Base-by-base conservation (phyloP, 1,140 invertebrate genomes). In the Himalopsyche phryganea region DNA sequence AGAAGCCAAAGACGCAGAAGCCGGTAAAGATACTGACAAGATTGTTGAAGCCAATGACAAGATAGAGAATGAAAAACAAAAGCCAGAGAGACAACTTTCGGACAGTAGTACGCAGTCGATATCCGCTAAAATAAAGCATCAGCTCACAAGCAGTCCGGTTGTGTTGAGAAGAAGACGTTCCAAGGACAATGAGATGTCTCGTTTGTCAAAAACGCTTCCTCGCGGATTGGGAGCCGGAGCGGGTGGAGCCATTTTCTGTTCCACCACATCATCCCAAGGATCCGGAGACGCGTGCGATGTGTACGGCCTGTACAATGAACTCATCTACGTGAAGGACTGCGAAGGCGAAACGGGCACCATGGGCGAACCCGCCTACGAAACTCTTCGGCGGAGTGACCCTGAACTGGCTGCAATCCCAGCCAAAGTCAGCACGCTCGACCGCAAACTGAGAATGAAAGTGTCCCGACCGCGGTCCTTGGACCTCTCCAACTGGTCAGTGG, bases 261-360 rank as follows among this genome's bases (percentile, higher is more conserved):
- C 81, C 0, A 81, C 80, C 10, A 81, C 80, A 11, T 81, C 79
- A 33, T 82, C 80, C 3, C 81, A 82, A 64, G 80, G 83, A 57
- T 79, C 81, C 15, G 81, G 84, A 1, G 82, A 85, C 58, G 67
- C 84, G 48, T 91, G 88, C 67, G 90, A 93, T 69, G 90, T 96
- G 0, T 94, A 94, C 69, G 92, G 91, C 0, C 75, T 95, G 0
- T 95, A 94, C 67, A 90, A 89, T 0, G 91, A 94, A 66, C 75
- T 96, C 17, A 92, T 95, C 81, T 91, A 92, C 70, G 85, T 93
- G 1, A 90, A 89, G 68, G 89, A 93, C 69, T 91, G 90, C 66
- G 89, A 91, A 42, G 88, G 88, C 9, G 89, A 92, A 66, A 83
- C 85, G 13, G 83, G 84, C 53, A 82, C 83, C 0, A 78, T 83